Conservation (phyloP, 2,113 vertebrate species). For the Seriola aureovittata region DNA sequence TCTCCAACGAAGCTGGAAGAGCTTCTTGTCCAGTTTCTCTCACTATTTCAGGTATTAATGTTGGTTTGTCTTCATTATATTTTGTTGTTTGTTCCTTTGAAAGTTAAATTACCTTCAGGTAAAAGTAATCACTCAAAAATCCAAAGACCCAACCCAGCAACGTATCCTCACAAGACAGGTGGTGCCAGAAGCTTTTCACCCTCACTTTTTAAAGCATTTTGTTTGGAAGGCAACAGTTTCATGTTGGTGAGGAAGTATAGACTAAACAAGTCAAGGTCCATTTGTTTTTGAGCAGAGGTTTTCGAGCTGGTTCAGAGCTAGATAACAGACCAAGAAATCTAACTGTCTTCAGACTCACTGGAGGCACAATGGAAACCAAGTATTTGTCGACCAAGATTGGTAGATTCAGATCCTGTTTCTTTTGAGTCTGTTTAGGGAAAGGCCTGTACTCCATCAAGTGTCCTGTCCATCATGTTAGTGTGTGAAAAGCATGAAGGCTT, state of each 20-base stretch:
- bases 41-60: conserved; percentile 88
- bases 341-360: background rate
- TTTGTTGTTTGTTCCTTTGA: background rate
- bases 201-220: too few species aligned
- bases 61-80: background rate
- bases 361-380: background rate
- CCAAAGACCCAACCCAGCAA: background rate
- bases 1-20: conserved; percentile 91
- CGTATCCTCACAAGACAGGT: too few species aligned
- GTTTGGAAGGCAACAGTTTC: background rate
- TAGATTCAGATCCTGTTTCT: background rate
- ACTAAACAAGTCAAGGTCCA: background rate
- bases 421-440: too few species aligned
- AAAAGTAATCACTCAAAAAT: background rate
- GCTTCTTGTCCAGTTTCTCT: conserved; percentile 89
- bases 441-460: background rate
- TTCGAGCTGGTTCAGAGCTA: background rate
- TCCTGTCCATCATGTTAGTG: background rate
- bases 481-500: background rate
- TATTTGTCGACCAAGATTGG: too few species aligned
- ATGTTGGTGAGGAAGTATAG: too few species aligned
- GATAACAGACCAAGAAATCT: background rate
- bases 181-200: too few species aligned
- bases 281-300: background rate
- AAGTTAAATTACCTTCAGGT: background rate